Evolutionary conservation across 2,888 invertebrate species (phyloP).

Genomic region (Acrocyrtus sp.): DNA sequence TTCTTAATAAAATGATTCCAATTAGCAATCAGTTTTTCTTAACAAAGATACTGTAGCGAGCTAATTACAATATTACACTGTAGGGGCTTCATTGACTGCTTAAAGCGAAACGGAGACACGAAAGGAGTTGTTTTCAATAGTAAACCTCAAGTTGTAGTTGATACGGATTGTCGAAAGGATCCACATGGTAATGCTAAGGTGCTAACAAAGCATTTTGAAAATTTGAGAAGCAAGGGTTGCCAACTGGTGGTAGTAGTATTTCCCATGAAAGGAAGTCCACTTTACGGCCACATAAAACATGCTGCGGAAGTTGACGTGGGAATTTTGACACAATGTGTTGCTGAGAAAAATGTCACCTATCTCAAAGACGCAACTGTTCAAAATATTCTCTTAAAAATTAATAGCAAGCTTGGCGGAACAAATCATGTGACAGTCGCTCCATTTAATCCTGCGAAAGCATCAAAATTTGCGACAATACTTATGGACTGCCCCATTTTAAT

Average conservation of each 20-base stretch:
- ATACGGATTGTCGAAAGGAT: too few species aligned
- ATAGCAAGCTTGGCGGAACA: conserved; percentile 67
- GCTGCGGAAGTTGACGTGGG: conserved; percentile 58
- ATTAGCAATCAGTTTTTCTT: too few species aligned
- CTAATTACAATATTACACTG: too few species aligned
- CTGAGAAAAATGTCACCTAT: conserved; percentile 26
- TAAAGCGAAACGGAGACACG: neutral
- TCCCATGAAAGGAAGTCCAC: conserved; percentile 10
- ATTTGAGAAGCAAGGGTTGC: neutral
- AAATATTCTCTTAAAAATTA: conserved; percentile 66
- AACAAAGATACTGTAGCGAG: too few species aligned
- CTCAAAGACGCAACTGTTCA: conserved; percentile 58
- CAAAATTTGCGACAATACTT: conserved; percentile 64
- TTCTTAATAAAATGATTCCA: too few species aligned
- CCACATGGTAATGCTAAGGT: neutral
- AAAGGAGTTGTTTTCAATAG: conserved; percentile 6
- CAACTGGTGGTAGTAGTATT: conserved; percentile 17
- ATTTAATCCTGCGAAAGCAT: neutral
- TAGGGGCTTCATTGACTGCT: neutral
- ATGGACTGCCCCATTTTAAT: conserved; percentile 61
- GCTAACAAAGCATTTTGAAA: neutral
- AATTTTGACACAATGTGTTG: conserved; percentile 66
- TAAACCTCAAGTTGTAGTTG: too few species aligned
- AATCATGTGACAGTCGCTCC: conserved; percentile 62
- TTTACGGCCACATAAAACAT: conserved; percentile 44